Evolutionary conservation across 1,140 invertebrate species (phyloP).

Genomic region (Drosophila paulistorum): DNA sequence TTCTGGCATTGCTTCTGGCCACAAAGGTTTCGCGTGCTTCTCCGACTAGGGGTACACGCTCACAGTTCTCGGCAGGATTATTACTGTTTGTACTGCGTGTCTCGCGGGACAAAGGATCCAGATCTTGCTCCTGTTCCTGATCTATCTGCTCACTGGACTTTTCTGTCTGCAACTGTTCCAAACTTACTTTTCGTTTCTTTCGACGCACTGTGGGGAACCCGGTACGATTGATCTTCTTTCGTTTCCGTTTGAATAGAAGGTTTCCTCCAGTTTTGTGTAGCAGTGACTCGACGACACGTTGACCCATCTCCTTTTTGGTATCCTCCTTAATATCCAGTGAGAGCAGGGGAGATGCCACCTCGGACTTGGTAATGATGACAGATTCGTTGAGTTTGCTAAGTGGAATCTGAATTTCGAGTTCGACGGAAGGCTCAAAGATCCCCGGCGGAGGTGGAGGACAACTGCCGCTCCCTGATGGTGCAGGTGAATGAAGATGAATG

Average conservation of each 20-base stretch:
- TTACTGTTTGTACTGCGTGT: conserved; percentile 52
- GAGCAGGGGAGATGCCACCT: conserved; percentile 72
- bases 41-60: conserved; percentile 87
- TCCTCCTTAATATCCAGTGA: conserved; percentile 63
- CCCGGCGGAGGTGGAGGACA: conserved; percentile 84
- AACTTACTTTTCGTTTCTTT: conserved; percentile 89
- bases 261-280: conserved; percentile 74
- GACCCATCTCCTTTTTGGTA: conserved; percentile 60
- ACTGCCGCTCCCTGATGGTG: conserved; percentile 34
- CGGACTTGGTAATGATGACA: conserved; percentile 74
- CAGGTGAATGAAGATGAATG: background rate
- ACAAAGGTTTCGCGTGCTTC: conserved; percentile 87
- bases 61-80: conserved; percentile 82
- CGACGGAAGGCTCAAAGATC: conserved; percentile 86
- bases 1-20: conserved; percentile 83
- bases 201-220: conserved; percentile 93
- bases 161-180: conserved; percentile 38
- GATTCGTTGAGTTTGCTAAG: conserved; percentile 83
- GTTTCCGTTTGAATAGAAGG: conserved; percentile 87
- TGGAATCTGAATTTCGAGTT: conserved; percentile 86
- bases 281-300: conserved; percentile 73
- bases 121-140: conserved; percentile 27
- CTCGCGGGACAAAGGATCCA: conserved; percentile 38
- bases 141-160: conserved; percentile 21
- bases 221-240: conserved; percentile 92